Conservation (phyloP, 1,140 invertebrate species). For the Matsumurasca onukii region DNA sequence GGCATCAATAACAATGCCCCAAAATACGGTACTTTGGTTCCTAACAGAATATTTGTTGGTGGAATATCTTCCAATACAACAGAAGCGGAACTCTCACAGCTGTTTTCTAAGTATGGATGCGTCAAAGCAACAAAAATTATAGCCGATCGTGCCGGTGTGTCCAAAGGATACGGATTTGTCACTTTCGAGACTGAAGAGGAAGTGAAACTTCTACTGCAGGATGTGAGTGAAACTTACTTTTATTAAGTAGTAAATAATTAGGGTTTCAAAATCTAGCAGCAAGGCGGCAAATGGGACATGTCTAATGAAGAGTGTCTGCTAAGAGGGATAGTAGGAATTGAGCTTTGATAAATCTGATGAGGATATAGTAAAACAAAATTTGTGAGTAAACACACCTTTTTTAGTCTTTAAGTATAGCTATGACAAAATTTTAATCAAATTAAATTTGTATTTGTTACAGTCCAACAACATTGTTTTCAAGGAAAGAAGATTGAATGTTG, state of each 20-base stretch:
- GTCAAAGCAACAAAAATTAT: constrained; percentile 95
- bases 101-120: constrained; percentile 84
- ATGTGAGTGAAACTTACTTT: constrained; percentile 50
- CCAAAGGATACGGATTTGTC: constrained; percentile 94
- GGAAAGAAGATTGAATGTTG: constrained; percentile 84
- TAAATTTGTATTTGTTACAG: constrained; percentile 56
- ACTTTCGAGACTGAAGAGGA: constrained; percentile 93
- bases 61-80: constrained; percentile 87
- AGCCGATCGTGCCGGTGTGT: constrained; percentile 87
- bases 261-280: too few species aligned
- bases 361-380: too few species aligned
- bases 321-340: too few species aligned
- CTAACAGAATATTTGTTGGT: constrained; percentile 93
- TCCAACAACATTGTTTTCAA: constrained; percentile 73
- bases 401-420: too few species aligned
- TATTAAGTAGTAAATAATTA: constrained; percentile 14
- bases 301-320: too few species aligned
- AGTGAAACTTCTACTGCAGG: constrained; percentile 70
- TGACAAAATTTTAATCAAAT: too few species aligned
- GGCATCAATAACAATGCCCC: constrained; percentile 51
- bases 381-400: too few species aligned
- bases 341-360: too few species aligned
- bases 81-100: constrained; percentile 76
- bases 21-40: constrained; percentile 79
- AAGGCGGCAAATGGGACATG: too few species aligned